A percentile compares a stretch with the other conserved stretches of the same genome.
phyloP scores from a whole-genome alignment of 2,113 vertebrate genomes.

The Promerops cafer region DNA sequence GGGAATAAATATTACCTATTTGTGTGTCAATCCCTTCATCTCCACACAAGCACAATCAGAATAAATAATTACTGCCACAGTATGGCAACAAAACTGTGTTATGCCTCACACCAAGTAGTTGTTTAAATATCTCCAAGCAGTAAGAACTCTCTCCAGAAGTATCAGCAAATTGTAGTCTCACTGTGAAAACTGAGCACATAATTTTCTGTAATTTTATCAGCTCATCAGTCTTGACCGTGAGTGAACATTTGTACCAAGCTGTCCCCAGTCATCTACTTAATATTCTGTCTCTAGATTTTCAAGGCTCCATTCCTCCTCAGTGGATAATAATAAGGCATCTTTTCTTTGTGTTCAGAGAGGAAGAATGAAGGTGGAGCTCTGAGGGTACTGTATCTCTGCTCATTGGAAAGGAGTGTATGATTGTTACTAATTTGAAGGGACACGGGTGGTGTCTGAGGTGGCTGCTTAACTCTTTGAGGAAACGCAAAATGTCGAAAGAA shows the following conservation, averaged over 20 bases:
- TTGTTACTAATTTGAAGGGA: not conserved
- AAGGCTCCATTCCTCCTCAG: not conserved
- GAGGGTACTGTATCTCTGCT: not conserved
- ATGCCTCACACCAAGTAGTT: not conserved
- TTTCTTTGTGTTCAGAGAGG: not conserved
- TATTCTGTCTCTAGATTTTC: not conserved
- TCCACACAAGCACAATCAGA: not conserved
- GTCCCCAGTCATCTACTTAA: not conserved
- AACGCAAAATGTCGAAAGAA: not conserved
- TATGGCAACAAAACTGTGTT: not conserved
- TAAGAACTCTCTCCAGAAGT: not conserved
- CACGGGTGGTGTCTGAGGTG: not conserved
- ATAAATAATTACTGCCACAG: not conserved
- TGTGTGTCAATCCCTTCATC: not conserved
- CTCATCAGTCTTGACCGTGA: not conserved
- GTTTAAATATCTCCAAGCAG: slow-evolving; percentile 29
- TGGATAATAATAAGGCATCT: not conserved
- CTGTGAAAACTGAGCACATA: not conserved
- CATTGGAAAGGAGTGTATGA: not conserved
- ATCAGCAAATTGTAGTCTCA: not conserved
- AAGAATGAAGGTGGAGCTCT: not conserved
- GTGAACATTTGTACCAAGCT: not conserved
- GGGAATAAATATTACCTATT: not conserved
- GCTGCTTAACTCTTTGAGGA: not conserved
- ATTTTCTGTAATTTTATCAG: not conserved